These are phyloP conservation scores for Cherax destructor DNA, from an alignment of 1,140 invertebrate species.

Conservation along the genomic window DNA sequence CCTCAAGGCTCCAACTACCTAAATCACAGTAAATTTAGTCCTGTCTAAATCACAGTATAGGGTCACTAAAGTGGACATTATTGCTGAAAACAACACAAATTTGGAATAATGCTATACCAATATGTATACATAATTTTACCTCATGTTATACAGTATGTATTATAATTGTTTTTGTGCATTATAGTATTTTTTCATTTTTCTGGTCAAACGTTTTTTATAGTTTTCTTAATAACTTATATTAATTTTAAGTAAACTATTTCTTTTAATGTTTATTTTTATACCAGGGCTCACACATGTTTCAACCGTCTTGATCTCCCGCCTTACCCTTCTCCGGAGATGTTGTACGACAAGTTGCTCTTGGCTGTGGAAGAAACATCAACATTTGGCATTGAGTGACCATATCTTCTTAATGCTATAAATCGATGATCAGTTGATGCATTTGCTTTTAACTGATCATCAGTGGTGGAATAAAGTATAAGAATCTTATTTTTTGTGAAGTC, in stretches of 20 bases:
- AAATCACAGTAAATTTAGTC: too few species aligned
- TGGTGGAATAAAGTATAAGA: neutral
- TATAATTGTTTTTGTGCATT: too few species aligned
- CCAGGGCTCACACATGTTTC: constrained; percentile 96
- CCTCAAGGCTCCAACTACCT: too few species aligned
- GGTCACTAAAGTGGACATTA: too few species aligned
- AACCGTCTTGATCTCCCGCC: constrained; percentile 97
- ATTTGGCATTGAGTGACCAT: constrained; percentile 92
- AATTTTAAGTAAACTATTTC: constrained; percentile 60
- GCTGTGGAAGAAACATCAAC: constrained; percentile 98
- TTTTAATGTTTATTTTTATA: constrained; percentile 72
- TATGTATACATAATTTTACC: too few species aligned
- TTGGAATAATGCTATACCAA: too few species aligned
- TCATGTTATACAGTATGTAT: too few species aligned
- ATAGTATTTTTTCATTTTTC: too few species aligned
- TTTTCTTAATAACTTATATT: neutral
- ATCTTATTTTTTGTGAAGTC: constrained; percentile 5
- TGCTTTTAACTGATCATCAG: neutral
- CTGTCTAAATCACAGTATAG: too few species aligned
- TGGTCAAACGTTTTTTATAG: too few species aligned
- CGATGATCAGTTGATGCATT: neutral
- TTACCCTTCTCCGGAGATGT: constrained; percentile 93
- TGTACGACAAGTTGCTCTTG: constrained; percentile 94
- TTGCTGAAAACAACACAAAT: too few species aligned
- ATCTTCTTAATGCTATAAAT: neutral